phyloP scores from a whole-genome alignment of 2,797 vertebrate species.

The Sebastolobus altivelis region DNA sequence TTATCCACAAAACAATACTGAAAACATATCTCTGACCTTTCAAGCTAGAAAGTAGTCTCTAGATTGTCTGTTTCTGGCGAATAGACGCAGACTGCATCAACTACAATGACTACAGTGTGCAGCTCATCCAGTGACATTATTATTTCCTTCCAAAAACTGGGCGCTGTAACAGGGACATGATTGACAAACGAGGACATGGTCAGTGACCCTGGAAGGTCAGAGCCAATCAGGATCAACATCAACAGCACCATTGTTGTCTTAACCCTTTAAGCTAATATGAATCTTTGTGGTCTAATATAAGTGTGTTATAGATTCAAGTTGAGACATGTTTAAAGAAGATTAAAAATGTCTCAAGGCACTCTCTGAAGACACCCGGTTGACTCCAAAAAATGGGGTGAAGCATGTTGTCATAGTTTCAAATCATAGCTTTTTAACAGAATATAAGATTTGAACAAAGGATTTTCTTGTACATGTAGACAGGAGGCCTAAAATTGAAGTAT shows the following conservation, averaged over 20 bases:
- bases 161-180: conserved; percentile 17
- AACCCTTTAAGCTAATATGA: not conserved
- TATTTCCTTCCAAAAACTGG: not conserved
- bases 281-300: not conserved
- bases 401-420: not conserved
- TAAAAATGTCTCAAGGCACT: not conserved
- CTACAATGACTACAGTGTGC: not conserved
- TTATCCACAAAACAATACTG: too few species aligned
- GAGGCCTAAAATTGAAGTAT: not conserved
- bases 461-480: not conserved
- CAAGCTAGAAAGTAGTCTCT: too few species aligned
- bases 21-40: too few species aligned
- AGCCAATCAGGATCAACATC: conserved; percentile 56
- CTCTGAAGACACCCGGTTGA: not conserved
- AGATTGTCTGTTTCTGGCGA: not conserved
- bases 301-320: not conserved
- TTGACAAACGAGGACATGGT: conserved; percentile 58
- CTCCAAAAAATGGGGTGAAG: not conserved
- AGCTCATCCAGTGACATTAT: not conserved
- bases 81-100: not conserved
- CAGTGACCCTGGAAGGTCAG: conserved; percentile 54
- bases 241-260: not conserved
- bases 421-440: not conserved
- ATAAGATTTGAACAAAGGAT: not conserved
- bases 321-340: not conserved